Conservation (phyloP, 1,140 invertebrate genomes). For the Chironomus tepperi region DNA sequence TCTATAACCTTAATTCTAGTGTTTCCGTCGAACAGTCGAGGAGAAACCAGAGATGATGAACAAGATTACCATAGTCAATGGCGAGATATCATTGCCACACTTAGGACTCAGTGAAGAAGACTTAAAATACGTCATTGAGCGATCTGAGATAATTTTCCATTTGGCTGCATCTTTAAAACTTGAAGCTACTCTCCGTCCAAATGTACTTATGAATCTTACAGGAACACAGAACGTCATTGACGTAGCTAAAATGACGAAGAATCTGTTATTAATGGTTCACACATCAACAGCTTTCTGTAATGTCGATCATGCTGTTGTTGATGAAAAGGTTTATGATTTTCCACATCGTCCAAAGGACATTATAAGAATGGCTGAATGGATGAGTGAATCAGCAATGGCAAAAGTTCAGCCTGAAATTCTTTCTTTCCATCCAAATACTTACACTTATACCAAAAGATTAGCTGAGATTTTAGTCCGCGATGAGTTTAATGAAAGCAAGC, state of each 20-base stretch:
- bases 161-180: slow-evolving; percentile 76
- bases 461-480: slow-evolving; percentile 56
- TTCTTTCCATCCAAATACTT: slow-evolving; percentile 63
- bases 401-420: slow-evolving; percentile 54
- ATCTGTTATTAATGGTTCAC: slow-evolving; percentile 56
- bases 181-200: slow-evolving; percentile 62
- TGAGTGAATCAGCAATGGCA: slow-evolving; percentile 56
- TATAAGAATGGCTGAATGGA: slow-evolving; percentile 57
- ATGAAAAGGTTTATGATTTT: slow-evolving; percentile 56
- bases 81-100: slow-evolving; percentile 46
- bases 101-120: slow-evolving; percentile 51
- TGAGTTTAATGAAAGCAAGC: slow-evolving; percentile 43
- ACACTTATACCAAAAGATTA: slow-evolving; percentile 64
- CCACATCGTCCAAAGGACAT: slow-evolving; percentile 59
- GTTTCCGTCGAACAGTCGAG: background rate
- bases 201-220: slow-evolving; percentile 62
- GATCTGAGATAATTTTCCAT: slow-evolving; percentile 82
- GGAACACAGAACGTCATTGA: slow-evolving; percentile 57
- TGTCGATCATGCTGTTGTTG: slow-evolving; percentile 55
- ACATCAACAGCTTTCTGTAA: slow-evolving; percentile 68
- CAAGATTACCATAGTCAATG: slow-evolving; percentile 67
- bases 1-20: too few species aligned
- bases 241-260: slow-evolving; percentile 56
- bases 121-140: slow-evolving; percentile 48
- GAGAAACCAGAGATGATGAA: slow-evolving; percentile 51